Evolutionary conservation across 2,113 vertebrate genomes (phyloP), one percentile per base, ranked within the genome.

Genomic region (Patagioenas fasciata): DNA sequence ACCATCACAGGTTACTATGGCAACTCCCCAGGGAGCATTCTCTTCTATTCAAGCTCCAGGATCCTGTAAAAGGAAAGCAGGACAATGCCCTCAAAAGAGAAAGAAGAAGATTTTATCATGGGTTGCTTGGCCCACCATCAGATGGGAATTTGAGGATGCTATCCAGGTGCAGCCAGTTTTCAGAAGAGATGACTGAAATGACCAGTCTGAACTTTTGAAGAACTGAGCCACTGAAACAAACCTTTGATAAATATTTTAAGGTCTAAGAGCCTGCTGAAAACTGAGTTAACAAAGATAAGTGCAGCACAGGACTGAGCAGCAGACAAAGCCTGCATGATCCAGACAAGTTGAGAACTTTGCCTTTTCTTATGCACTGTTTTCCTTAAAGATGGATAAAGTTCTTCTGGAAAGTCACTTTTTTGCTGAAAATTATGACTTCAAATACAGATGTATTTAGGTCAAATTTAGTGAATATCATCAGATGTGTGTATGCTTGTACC

Each of bases 1-100:
- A 40, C n/a, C n/a, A 69, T 53, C 85, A 69, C 32, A 58, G 14
- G 83, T 97, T 95, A 84, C 92, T 77, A 94, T 89, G 88, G 93
- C 47, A 93, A 93, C 91, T 91, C 85, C 69, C 80, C 66, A 69
- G 88, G 80, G 88, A 93, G 28, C 58, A 92, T 69, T 51, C 29
- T 92, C 21, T n/a, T 94, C 66, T 81, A 32, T 81, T 69, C 2
- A 2, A 75, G 44, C 71, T 58, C 38, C 36, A 79, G 38, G 32
- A 88, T 86, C 13, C 58, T 47, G 18, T 47, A 67, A 47, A 16
- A 64, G 28, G 5, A 71, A 60, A 84, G 32, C 10, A 84, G 36
- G 54, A 86, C 69, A 84, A 61, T 60, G 18, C 72, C 48, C 32
- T 78, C 44, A 62, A 48, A 85, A 56, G 32, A 78, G 20, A 84